A percentile compares a stretch with the other conserved stretches of the same genome.
Evolutionary conservation across 2,113 vertebrate species (phyloP).

Genomic region (Physeter macrocephalus): DNA sequence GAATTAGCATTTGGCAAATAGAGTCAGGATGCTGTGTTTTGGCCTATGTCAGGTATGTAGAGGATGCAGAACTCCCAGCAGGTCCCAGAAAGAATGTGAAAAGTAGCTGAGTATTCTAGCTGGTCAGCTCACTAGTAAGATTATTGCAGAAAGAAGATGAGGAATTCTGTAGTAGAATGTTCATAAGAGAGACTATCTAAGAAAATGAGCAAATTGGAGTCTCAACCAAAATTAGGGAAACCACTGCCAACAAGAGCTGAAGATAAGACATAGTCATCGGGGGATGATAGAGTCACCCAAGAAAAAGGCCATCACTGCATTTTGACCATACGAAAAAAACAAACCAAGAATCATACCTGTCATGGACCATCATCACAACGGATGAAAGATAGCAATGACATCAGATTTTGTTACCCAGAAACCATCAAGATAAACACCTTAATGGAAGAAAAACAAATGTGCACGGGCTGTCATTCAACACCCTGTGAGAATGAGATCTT

Average conservation of each 20-base stretch:
- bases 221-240: not conserved
- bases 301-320: not conserved
- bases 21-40: not conserved
- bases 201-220: not conserved
- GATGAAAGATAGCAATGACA: not conserved
- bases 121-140: not conserved
- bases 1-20: not conserved
- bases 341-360: not conserved
- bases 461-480: not conserved
- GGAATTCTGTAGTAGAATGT: not conserved
- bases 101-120: not conserved
- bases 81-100: not conserved
- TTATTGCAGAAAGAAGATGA: not conserved
- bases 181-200: not conserved
- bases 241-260: not conserved
- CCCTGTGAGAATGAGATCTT: not conserved
- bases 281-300: not conserved
- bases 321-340: not conserved
- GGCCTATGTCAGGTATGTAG: not conserved
- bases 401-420: not conserved
- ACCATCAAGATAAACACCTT: not conserved
- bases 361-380: not conserved
- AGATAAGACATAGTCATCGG: not conserved
- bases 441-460: not conserved
- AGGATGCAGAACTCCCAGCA: not conserved